These are phyloP conservation scores for Tachysurus vachellii DNA, from an alignment of 2,113 vertebrate species.

Conservation along the genomic window DNA sequence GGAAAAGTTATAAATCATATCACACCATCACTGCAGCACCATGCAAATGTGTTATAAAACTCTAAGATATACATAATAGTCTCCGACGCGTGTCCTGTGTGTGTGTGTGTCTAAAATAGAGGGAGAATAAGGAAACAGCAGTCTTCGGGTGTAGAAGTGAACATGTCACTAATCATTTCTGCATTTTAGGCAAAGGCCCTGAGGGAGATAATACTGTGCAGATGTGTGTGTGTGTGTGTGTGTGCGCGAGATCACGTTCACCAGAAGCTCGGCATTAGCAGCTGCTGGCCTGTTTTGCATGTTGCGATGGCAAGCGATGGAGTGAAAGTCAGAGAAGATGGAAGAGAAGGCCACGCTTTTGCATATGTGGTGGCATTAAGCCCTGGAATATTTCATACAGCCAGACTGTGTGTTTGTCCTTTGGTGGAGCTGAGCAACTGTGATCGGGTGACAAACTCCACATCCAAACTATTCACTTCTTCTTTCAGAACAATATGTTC, in stretches of 20 bases:
- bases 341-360: conserved; percentile 58
- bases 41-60: conserved; percentile 24
- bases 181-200: conserved; percentile 44
- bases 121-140: not conserved
- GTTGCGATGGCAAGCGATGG: conserved; percentile 57
- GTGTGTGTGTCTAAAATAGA: not conserved
- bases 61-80: not conserved
- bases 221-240: conserved; percentile 51
- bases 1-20: not conserved
- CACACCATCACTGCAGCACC: not conserved
- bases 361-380: conserved; percentile 67
- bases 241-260: conserved; percentile 59
- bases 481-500: conserved; percentile 21
- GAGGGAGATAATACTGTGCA: conserved; percentile 40
- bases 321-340: conserved; percentile 41
- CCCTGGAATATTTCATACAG: conserved; percentile 27
- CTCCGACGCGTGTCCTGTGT: conserved; percentile 30
- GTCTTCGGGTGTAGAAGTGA: conserved; percentile 35
- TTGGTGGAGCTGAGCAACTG: not conserved
- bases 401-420: not conserved
- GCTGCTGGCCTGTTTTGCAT: conserved; percentile 71
- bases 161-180: conserved; percentile 45
- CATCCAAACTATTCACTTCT: not conserved
- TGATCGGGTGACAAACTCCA: not conserved
- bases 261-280: conserved; percentile 67